Conservation (phyloP, 2,113 vertebrate species). For the Pluvianellus socialis region DNA sequence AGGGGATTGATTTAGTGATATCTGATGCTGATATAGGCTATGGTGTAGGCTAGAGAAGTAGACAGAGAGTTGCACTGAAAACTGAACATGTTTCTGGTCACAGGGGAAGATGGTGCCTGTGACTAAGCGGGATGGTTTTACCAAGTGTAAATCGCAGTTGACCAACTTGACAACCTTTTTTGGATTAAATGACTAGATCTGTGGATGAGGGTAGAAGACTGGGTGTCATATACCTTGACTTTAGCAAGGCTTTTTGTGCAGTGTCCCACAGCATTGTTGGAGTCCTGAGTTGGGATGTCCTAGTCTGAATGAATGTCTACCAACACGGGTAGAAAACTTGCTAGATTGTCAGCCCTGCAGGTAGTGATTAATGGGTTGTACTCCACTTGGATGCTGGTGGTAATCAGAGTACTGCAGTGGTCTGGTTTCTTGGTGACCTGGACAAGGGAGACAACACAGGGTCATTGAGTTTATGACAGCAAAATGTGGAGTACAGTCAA, state of each 20-base stretch:
- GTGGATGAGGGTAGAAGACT: neutral
- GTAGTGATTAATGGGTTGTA: neutral
- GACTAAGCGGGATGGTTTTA: neutral
- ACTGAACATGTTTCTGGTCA: neutral
- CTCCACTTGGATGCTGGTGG: neutral
- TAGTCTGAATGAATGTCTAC: neutral
- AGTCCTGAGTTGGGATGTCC: neutral
- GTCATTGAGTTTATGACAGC: neutral
- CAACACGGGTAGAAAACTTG: neutral
- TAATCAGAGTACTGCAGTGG: neutral
- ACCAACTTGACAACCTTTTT: neutral
- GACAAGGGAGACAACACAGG: neutral
- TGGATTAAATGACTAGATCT: neutral
- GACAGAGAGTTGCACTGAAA: neutral
- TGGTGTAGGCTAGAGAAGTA: neutral
- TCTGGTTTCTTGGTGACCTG: neutral
- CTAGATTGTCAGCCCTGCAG: neutral
- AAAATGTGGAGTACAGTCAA: neutral
- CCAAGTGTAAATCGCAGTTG: neutral
- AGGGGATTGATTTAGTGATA: neutral
- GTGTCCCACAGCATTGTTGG: neutral
- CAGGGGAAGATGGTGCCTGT: neutral
- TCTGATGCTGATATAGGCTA: neutral
- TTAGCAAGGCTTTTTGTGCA: neutral
- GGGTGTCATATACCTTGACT: neutral